A percentile compares a stretch with the other conserved stretches of the same genome.
These are phyloP conservation scores for Leptopilina clavipes DNA, from an alignment of 1,140 invertebrate genomes.

Conservation along the genomic window DNA sequence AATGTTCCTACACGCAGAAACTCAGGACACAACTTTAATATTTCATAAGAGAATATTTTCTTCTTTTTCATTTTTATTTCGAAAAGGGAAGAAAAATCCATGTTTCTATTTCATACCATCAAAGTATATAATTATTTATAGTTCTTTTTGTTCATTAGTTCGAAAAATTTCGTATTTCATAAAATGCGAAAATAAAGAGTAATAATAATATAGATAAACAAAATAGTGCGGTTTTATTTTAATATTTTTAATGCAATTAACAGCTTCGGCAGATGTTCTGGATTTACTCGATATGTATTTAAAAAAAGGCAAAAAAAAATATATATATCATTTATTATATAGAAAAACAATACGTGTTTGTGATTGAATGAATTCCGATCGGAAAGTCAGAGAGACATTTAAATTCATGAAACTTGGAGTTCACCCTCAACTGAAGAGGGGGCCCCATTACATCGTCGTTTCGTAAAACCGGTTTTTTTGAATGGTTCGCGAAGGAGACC, in stretches of 20 bases:
- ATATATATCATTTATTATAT: too few species aligned
- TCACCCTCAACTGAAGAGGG: conserved; percentile 49
- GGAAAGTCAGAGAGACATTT: conserved; percentile 42
- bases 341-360: conserved; percentile 1
- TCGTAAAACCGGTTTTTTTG: conserved; percentile 57
- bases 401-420: conserved; percentile 59
- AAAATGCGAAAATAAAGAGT: too few species aligned
- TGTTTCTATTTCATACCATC: too few species aligned
- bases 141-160: too few species aligned
- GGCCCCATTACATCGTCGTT: conserved; percentile 61
- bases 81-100: too few species aligned
- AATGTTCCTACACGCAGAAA: not conserved
- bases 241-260: too few species aligned
- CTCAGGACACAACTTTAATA: not conserved
- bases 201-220: too few species aligned
- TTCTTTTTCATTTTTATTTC: not conserved
- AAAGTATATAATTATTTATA: too few species aligned
- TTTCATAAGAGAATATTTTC: not conserved
- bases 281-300: too few species aligned
- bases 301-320: not conserved
- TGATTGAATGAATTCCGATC: conserved; percentile 35
- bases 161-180: too few species aligned
- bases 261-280: not conserved
- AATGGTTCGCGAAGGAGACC: not conserved
- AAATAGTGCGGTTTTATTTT: too few species aligned